A percentile compares a stretch with the other conserved stretches of the same genome.
Evolutionary conservation across 2,797 vertebrate genomes (phyloP).

Genomic region (Xyrichtys novacula): DNA sequence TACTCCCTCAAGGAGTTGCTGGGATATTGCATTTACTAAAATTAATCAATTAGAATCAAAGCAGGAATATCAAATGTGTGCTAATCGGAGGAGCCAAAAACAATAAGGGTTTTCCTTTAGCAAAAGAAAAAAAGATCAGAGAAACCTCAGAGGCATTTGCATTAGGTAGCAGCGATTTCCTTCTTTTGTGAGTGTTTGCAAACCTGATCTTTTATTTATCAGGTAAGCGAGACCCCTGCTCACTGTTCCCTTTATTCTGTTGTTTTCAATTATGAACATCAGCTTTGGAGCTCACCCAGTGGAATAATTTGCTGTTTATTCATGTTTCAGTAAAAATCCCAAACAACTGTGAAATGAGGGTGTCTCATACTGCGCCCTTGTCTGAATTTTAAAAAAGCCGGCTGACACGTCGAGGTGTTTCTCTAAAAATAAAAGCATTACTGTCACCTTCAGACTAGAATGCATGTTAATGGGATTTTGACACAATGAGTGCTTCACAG

Average conservation of each 20-base stretch:
- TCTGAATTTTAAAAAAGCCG: conserved; percentile 37
- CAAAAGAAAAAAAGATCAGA: conserved; percentile 7
- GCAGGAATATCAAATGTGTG: conserved; percentile 13
- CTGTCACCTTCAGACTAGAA: conserved; percentile 71
- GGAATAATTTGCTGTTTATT: conserved; percentile 42
- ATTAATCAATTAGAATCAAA: conserved; percentile 5
- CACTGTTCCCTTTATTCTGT: conserved; percentile 29
- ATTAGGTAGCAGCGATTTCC: conserved; percentile 1
- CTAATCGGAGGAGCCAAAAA: conserved; percentile 6
- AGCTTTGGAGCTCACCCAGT: conserved; percentile 39
- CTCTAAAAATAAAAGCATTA: conserved; percentile 67
- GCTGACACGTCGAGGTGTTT: conserved; percentile 35
- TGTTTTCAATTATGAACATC: conserved; percentile 41
- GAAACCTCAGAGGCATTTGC: conserved; percentile 15
- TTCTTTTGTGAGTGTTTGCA: conserved; percentile 41
- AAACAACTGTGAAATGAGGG: conserved; percentile 26
- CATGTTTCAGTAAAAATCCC: conserved; percentile 59
- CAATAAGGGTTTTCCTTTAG: conserved; percentile 1
- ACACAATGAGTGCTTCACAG: conserved; percentile 61
- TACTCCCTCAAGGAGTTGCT: too few species aligned
- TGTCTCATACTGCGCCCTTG: conserved; percentile 40
- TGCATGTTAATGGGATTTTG: conserved; percentile 72
- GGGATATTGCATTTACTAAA: not conserved
- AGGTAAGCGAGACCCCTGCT: conserved; percentile 39
- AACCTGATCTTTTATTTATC: conserved; percentile 64